Conservation (phyloP, 2,113 vertebrate species). For the Dascyllus trimaculatus region DNA sequence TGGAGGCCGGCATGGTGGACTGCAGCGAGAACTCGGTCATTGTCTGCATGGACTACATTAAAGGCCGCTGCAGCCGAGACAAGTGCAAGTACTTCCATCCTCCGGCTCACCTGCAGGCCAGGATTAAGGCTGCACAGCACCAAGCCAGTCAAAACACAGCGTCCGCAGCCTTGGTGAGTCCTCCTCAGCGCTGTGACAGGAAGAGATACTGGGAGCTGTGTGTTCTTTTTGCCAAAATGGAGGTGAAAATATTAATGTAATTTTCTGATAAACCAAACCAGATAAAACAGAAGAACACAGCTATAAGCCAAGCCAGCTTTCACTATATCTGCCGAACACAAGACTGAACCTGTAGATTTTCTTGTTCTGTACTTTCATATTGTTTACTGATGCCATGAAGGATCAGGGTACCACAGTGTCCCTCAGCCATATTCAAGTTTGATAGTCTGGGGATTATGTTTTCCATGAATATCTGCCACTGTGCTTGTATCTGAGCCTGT, state of each 20-base stretch:
- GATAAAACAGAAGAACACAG: background rate
- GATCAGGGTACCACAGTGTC: slow-evolving; percentile 25
- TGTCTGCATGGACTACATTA: slow-evolving; percentile 99
- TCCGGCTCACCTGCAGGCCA: slow-evolving; percentile 97
- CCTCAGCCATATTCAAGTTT: slow-evolving; percentile 26
- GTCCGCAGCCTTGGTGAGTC: slow-evolving; percentile 90
- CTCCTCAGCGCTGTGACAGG: background rate
- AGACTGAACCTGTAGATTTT: slow-evolving; percentile 20
- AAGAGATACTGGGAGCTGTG: background rate
- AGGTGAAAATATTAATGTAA: background rate
- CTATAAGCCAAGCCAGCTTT: background rate
- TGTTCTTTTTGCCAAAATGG: background rate
- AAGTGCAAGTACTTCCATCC: slow-evolving; percentile 99
- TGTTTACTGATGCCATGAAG: slow-evolving; percentile 38
- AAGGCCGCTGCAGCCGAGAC: slow-evolving; percentile 96
- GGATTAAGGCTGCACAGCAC: slow-evolving; percentile 97
- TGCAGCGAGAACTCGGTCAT: slow-evolving; percentile 98
- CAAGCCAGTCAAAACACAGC: slow-evolving; percentile 93
- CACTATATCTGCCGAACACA: background rate
- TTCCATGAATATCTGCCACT: slow-evolving; percentile 25
- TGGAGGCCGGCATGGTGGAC: slow-evolving; percentile 96
- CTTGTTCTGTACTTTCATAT: slow-evolving; percentile 8
- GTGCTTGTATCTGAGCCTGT: slow-evolving; percentile 18
- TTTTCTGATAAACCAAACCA: background rate
- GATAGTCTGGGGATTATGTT: slow-evolving; percentile 32